Base-by-base conservation (phyloP, 2,888 invertebrate species). In the Zygothrica quintamaculata region DNA sequence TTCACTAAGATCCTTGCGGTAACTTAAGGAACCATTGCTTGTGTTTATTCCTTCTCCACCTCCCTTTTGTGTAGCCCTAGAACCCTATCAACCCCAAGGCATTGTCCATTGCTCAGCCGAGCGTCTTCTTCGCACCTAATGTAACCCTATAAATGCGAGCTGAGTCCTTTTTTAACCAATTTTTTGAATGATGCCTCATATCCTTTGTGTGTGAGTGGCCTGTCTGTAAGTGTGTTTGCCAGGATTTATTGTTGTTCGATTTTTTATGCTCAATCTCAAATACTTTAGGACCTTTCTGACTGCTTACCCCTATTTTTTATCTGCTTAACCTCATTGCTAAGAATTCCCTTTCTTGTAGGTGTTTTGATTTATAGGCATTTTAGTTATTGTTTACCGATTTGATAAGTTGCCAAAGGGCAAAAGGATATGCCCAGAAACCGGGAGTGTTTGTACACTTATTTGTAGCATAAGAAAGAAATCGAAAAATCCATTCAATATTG, bases 331-430 rank as follows among this genome's bases (percentile, higher is more conserved):
- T 80, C 58, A 64, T 56, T 62, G 65, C 62, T 36, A 39, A 53
- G 70, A 47, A 43, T 53, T 47, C 43, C 57, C 55, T 58, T 74
- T 79, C 73, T 77, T 71, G 65, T 76, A 80, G 74, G 74, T 77
- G 74, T 76, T 62, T 84, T 85, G 80, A 84, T 85, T 85, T 84
- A 84, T 84, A 74, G 76, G 61, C 74, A 61, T 73, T 78, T 44
- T 16, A 44, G 43, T 62, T 58, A 67, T 78, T 81, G 82, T 67
- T 82, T 65, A 67, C 76, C 79, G 73, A 78, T 82, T 71, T 65
- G 67, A 76, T 84, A 67, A 77, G 81, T 73, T 74, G 65, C 57
- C 56, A 60, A 61, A 58, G 58, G 43, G 31, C 44, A 18, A 51
- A 70, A 56, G 77, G 77, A 77, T 77, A 57, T 60, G 57, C 51